phyloP scores from a whole-genome alignment of 2,113 vertebrate genomes.

The Phylloscopus whistleri region DNA sequence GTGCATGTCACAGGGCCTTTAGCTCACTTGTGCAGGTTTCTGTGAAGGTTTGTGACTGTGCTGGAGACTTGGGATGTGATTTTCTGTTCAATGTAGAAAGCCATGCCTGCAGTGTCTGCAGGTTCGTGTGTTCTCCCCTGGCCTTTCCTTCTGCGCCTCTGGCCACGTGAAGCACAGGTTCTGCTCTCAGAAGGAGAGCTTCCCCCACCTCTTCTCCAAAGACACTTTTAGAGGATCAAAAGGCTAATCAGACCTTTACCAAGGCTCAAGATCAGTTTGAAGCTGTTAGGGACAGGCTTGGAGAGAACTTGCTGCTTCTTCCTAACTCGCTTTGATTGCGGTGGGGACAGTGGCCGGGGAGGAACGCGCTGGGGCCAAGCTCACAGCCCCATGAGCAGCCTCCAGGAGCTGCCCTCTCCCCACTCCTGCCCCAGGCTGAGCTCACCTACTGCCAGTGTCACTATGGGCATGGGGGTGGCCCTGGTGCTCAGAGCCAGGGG shows the following conservation, averaged over 20 bases:
- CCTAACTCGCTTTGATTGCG: not conserved
- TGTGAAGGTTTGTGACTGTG: not conserved
- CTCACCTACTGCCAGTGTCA: accelerated
- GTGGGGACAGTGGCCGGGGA: not conserved
- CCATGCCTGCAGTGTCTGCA: not conserved
- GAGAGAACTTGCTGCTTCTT: not conserved
- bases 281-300: not conserved
- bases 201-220: not conserved
- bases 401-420: not conserved
- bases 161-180: not conserved
- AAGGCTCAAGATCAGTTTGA: not conserved
- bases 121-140: accelerated
- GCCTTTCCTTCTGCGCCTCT: not conserved
- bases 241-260: not conserved
- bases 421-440: not conserved
- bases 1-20: accelerated
- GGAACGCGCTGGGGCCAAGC: accelerated
- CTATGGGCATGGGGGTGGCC: accelerated
- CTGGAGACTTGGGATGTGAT: not conserved
- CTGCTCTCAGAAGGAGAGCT: not conserved
- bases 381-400: accelerated
- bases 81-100: not conserved
- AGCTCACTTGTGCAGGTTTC: too few relatives aligned
- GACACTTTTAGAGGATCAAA: not conserved
- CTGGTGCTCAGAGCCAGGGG: not conserved